Conservation (phyloP, 37 sponge, comb jelly and placozoan genomes). For the Crambe crambe region DNA sequence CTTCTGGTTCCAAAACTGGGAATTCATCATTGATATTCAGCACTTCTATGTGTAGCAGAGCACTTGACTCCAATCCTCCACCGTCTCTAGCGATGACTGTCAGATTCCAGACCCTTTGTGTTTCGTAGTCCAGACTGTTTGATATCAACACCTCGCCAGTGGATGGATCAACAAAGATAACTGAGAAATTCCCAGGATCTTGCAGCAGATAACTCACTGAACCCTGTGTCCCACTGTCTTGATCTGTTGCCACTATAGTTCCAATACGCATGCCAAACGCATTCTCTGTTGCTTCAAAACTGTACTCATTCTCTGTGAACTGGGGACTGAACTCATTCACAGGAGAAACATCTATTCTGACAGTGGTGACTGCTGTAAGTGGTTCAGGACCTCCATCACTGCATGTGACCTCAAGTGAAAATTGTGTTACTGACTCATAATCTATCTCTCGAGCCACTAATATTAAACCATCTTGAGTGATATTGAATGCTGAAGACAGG, state of each 20-base stretch:
- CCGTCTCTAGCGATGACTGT: conserved; percentile 57
- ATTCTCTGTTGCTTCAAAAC: conserved; percentile 18
- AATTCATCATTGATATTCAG: conserved; percentile 50
- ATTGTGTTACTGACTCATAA: conserved; percentile 30
- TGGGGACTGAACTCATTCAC: conserved; percentile 47
- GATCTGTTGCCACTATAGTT: conserved; percentile 25
- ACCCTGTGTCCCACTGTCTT: conserved; percentile 38
- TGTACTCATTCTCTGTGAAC: conserved; percentile 26
- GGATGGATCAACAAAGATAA: conserved; percentile 24
- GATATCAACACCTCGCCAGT: conserved; percentile 50
- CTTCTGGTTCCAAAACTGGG: conserved; percentile 33
- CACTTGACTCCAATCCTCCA: conserved; percentile 39
- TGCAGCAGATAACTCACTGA: conserved; percentile 18
- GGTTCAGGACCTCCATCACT: conserved; percentile 34
- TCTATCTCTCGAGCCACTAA: conserved; percentile 19
- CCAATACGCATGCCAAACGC: conserved; percentile 28
- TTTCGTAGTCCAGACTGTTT: conserved; percentile 59
- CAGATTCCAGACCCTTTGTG: not conserved
- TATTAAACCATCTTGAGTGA: conserved; percentile 53
- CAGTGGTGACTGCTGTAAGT: conserved; percentile 5
- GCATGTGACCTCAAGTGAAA: conserved; percentile 44
- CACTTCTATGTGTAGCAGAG: conserved; percentile 32
- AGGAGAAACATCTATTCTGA: conserved; percentile 43
- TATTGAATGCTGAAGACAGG: conserved; percentile 32
- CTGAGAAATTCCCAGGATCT: conserved; percentile 1